Evolutionary conservation across 2,888 invertebrate genomes (phyloP), one percentile per base, ranked within the genome.

Genomic region (Dendrolimus houi): DNA sequence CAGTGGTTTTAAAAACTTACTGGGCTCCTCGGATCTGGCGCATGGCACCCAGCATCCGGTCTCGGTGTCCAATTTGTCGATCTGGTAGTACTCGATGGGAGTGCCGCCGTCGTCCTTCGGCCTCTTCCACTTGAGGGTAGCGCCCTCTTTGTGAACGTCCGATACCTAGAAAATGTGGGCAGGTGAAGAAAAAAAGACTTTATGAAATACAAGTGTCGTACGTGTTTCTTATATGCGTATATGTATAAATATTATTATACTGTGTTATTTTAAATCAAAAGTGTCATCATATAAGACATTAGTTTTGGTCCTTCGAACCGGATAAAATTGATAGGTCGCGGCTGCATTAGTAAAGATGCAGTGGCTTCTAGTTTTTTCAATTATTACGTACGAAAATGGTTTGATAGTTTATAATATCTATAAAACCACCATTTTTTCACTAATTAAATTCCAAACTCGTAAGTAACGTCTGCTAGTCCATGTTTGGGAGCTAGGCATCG

Each of bases 81-180:
- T 94, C 80, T 98, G 95, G 89, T 98, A 99, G 79, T 98, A 97
- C 76, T 97, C 97, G 79, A 99, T 96, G 47, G 98, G 98, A 63
- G 94, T 93, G 41, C 98, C 98, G 54, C 98, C 98, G 83, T 99
- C 98, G 86, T 98, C 98, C 75, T 95, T 94, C 1, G 98, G 98
- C 56, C 97, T 92, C 84, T 98, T 98, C 99, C 99, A 99, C 78
- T 97, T 96, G 60, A 99, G 93, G 63, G 97, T 96, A 68, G 97
- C 98, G 3, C 98, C 97, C 70, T 98, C 97, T 74, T 97, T 96
- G 85, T 96, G 97, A 8, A 99, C 94, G 80, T 98, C 98, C 12
- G 95, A 94, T 58, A 90, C 87, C 90, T 90, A 62, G 0, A 52
- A 29, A 47, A 29, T 29, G 29, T 29, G 29, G 29, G 29, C 29